These are phyloP conservation scores for Beris chalybata DNA, from an alignment of 2,888 invertebrate species.

Conservation along the genomic window DNA sequence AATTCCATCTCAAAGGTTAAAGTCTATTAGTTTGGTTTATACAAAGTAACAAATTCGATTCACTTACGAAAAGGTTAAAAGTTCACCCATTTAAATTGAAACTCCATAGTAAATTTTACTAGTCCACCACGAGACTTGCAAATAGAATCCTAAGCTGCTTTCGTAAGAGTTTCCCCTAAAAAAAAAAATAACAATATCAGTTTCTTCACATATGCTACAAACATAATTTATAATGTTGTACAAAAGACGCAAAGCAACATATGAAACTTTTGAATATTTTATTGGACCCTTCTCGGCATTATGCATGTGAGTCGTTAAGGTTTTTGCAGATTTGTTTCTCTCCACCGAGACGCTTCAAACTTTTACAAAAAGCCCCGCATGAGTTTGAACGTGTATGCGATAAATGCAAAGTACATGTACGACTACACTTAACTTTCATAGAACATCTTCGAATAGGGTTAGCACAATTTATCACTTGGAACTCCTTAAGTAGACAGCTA, in stretches of 20 bases:
- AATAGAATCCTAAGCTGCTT: too few relatives aligned
- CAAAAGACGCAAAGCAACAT: constrained; percentile 15
- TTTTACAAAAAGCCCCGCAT: not conserved
- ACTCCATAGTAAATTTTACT: too few relatives aligned
- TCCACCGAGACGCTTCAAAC: not conserved
- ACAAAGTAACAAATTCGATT: too few relatives aligned
- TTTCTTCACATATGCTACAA: too few relatives aligned
- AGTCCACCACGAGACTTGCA: too few relatives aligned
- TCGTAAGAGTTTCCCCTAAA: too few relatives aligned
- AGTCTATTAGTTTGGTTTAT: too few relatives aligned
- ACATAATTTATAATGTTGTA: too few relatives aligned
- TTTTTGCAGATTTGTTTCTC: constrained; percentile 15
- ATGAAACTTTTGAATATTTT: constrained; percentile 29
- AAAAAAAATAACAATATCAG: too few relatives aligned
- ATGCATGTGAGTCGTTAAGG: constrained; percentile 27
- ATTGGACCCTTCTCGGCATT: constrained; percentile 12
- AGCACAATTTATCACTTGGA: constrained; percentile 20
- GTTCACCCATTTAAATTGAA: too few relatives aligned
- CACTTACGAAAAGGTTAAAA: too few relatives aligned
- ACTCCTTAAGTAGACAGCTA: constrained; percentile 6
- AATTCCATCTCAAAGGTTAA: too few relatives aligned
- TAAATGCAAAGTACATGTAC: constrained; percentile 10
- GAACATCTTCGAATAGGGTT: not conserved
- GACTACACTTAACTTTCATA: not conserved
- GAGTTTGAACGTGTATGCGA: not conserved